Evolutionary conservation across 1,140 invertebrate genomes (phyloP).

Genomic region (Ooceraea biroi): DNA sequence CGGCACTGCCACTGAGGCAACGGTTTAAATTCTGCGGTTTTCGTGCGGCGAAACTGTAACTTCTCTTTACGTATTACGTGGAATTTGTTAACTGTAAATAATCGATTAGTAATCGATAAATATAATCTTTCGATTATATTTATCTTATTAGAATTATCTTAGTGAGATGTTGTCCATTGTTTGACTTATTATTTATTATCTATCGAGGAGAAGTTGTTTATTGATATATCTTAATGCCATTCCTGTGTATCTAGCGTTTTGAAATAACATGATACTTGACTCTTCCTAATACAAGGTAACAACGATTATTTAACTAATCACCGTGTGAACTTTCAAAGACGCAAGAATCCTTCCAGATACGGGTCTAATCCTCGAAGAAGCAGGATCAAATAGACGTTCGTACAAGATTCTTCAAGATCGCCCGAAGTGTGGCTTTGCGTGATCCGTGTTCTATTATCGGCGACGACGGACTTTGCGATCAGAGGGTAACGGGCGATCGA

Average conservation of each 20-base stretch:
- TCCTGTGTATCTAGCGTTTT: too few species aligned
- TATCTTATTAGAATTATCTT: too few species aligned
- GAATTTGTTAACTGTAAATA: background rate
- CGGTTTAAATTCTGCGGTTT: slow-evolving; percentile 28
- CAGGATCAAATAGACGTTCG: slow-evolving; percentile 27
- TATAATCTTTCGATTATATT: background rate
- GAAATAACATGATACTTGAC: background rate
- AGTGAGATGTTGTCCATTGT: too few species aligned
- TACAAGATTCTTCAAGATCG: slow-evolving; percentile 29
- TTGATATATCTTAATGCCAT: too few species aligned
- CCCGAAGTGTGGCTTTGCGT: slow-evolving; percentile 69
- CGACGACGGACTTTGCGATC: slow-evolving; percentile 42
- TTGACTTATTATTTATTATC: too few species aligned
- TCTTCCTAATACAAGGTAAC: background rate
- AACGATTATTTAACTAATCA: background rate
- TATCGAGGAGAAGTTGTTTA: too few species aligned
- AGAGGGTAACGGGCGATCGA: slow-evolving; percentile 36
- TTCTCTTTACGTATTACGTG: background rate
- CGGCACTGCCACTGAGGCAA: background rate
- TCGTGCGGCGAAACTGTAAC: background rate
- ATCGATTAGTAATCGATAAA: too few species aligned
- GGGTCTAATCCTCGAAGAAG: slow-evolving; percentile 6
- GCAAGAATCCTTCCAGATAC: background rate
- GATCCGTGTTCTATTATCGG: slow-evolving; percentile 62
- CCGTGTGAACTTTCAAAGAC: slow-evolving; percentile 14